phyloP scores from a whole-genome alignment of 2,797 vertebrate species.

The Myotis findleyi region DNA sequence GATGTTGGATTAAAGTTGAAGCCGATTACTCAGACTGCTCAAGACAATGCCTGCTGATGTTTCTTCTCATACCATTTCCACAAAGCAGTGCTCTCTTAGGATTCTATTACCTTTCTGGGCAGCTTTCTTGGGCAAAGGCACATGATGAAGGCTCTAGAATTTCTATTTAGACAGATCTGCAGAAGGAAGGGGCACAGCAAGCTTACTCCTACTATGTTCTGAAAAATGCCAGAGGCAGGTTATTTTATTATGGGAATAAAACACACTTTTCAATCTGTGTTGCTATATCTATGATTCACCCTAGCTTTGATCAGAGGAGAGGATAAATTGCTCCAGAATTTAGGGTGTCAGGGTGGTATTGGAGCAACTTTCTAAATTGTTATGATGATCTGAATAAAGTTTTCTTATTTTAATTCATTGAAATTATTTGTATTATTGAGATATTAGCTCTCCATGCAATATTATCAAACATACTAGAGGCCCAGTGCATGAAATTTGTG shows the following conservation, averaged over 20 bases:
- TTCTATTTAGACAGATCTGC: neutral
- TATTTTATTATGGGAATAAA: neutral
- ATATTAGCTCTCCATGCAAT: neutral
- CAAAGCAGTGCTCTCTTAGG: neutral
- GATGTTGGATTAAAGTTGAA: neutral
- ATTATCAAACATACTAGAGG: too few species aligned
- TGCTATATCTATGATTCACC: neutral
- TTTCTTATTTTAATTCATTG: neutral
- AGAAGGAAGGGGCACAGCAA: neutral
- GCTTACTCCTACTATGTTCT: neutral
- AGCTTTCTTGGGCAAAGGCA: neutral
- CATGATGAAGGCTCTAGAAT: neutral
- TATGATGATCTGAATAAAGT: neutral
- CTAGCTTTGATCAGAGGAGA: neutral
- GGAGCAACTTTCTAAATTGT: neutral
- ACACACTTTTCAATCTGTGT: neutral
- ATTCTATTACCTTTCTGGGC: rapidly evolving
- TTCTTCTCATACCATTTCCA: neutral
- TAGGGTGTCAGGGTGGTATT: rapidly evolving
- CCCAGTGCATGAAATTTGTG: too few species aligned
- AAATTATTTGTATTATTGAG: neutral
- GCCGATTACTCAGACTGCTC: neutral
- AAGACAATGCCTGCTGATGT: neutral
- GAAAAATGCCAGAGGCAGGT: neutral
- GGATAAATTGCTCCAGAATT: neutral